Conservation (phyloP, 2,797 vertebrate genomes). For the Melanitta fusca region DNA sequence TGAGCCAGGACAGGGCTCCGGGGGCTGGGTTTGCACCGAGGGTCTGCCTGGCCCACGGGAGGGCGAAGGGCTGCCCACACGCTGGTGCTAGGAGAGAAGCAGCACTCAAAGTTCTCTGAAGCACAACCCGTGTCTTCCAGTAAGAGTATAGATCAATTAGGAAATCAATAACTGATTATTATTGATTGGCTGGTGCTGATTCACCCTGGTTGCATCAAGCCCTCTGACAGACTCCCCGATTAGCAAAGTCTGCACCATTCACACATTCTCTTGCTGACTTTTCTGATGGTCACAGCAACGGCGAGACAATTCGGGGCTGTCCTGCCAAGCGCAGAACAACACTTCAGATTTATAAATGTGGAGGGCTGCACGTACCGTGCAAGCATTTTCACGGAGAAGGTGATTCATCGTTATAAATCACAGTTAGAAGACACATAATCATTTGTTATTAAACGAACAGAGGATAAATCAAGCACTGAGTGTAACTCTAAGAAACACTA, state of each 20-base stretch:
- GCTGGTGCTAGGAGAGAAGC: rapidly evolving
- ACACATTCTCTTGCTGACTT: not conserved
- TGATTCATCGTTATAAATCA: conserved; percentile 21
- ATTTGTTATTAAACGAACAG: conserved; percentile 27
- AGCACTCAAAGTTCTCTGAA: not conserved
- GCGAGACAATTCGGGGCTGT: not conserved
- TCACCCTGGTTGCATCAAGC: not conserved
- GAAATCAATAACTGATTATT: too few relatives aligned
- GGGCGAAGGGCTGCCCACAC: rapidly evolving
- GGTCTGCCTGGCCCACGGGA: rapidly evolving
- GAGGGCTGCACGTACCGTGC: not conserved
- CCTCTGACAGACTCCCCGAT: not conserved
- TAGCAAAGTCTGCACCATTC: not conserved
- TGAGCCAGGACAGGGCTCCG: rapidly evolving
- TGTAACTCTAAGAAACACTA: not conserved
- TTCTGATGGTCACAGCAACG: rapidly evolving
- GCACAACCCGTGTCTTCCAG: too few relatives aligned
- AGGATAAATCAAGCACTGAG: not conserved
- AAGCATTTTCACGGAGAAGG: not conserved
- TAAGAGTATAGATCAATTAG: not conserved
- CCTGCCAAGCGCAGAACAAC: not conserved
- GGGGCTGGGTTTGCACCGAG: not conserved
- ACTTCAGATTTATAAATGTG: not conserved
- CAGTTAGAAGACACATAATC: conserved; percentile 33
- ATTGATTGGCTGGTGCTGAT: not conserved